Evolutionary conservation across 2,797 vertebrate genomes (phyloP), one percentile per base, ranked within the genome.

Genomic region (Hoplostethus atlanticus): DNA sequence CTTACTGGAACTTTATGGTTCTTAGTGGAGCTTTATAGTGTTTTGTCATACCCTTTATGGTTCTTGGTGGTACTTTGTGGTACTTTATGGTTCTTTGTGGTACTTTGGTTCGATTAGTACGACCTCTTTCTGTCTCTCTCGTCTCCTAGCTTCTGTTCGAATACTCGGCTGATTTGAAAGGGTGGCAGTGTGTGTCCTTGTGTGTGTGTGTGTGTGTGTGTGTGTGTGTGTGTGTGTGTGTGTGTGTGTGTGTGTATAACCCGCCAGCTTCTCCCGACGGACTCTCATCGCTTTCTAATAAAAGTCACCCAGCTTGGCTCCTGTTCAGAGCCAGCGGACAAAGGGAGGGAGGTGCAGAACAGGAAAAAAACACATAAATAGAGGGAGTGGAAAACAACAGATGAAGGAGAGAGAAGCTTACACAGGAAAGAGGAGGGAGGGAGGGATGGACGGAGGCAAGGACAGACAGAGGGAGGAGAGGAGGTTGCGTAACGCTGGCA

Each of bases 251-350:
- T 74, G 70, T 71, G 31, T 78, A 30, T 58, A 58, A 74, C 47
- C 36, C 59, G 68, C 76, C 71, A 56, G 65, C 60, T 52, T 52
- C 17, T 74, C 44, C 56, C 48, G 61, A 47, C n/a, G 13, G 6
- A 71, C 50, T 55, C 60, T 84, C 74, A 77, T 76, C 55, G 2
- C 80, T 71, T 76, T 68, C 61, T 82, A 73, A 87, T 79, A 68
- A 79, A 34, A 2, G 34, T 63, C 48, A 56, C 28, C 76, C 67
- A 74, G 64, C 61, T 69, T 40, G 74, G 68, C 64, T 52, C 64
- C 63, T 51, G 38, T 46, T 38, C 51, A 48, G 51, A 60, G 62
- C 70, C 52, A 42, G 46, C n/a, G 36, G 42, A 63, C 10, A 17
- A 34, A 63, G 25, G 10, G 7, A 65, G 28, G 28, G 17, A 54